These are phyloP conservation scores for Drosophila anomelani DNA, from an alignment of 2,888 invertebrate genomes.

Conservation along the genomic window DNA sequence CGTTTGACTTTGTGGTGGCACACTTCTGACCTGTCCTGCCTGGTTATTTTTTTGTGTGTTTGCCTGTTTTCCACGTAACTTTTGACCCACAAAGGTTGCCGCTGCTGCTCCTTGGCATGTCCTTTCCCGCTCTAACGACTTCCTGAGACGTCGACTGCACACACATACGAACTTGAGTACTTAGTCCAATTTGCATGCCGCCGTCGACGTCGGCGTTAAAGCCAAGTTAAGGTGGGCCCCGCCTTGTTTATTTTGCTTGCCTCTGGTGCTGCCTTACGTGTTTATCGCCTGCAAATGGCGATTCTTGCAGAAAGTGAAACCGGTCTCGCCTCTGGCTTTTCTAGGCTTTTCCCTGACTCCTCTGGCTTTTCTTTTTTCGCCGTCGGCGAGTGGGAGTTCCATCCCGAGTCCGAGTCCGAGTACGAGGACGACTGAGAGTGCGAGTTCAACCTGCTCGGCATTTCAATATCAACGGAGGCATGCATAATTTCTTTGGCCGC, in stretches of 20 bases:
- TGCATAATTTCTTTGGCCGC: slow-evolving; percentile 72
- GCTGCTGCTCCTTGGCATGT: slow-evolving; percentile 41
- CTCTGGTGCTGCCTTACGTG: slow-evolving; percentile 74
- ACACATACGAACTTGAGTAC: slow-evolving; percentile 5
- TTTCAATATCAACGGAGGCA: slow-evolving; percentile 78
- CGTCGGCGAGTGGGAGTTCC: slow-evolving; percentile 46
- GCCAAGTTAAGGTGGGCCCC: slow-evolving; percentile 11
- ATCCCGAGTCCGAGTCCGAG: not conserved
- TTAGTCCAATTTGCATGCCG: slow-evolving; percentile 47
- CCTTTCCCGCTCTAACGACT: slow-evolving; percentile 66
- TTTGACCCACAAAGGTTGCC: slow-evolving; percentile 76
- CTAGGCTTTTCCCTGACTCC: slow-evolving; percentile 29
- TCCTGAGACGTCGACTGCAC: slow-evolving; percentile 55
- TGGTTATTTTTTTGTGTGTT: slow-evolving; percentile 5
- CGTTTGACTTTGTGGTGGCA: slow-evolving; percentile 72
- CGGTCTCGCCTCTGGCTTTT: slow-evolving; percentile 44
- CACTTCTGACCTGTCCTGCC: slow-evolving; percentile 49
- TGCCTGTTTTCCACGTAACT: slow-evolving; percentile 27
- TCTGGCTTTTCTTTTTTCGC: slow-evolving; percentile 29
- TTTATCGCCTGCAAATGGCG: slow-evolving; percentile 72
- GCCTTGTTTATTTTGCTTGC: slow-evolving; percentile 58
- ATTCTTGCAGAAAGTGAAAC: slow-evolving; percentile 67
- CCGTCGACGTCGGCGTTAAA: slow-evolving; percentile 24
- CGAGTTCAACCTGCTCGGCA: slow-evolving; percentile 64
- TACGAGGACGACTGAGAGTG: not conserved